These are phyloP conservation scores for Odobenus rosmarus DNA, from an alignment of 2,113 vertebrate species.

Conservation along the genomic window DNA sequence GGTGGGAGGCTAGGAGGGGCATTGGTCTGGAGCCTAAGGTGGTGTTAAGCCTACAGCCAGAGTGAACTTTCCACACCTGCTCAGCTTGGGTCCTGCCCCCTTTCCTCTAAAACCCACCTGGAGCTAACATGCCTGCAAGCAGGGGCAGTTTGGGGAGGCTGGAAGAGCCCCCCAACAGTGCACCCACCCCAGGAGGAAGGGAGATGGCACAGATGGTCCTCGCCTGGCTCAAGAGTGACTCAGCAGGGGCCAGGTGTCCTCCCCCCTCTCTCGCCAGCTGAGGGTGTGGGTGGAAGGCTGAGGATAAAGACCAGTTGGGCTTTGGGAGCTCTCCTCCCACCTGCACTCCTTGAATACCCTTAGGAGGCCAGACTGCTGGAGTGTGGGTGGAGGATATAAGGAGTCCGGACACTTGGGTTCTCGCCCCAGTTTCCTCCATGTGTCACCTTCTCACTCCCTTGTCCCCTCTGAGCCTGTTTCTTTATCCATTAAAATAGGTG, in stretches of 20 bases:
- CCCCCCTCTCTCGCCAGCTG: accelerated
- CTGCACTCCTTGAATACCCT: neutral
- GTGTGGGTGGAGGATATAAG: no score
- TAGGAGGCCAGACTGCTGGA: neutral
- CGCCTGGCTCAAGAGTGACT: neutral
- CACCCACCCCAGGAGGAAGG: neutral
- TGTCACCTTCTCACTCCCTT: neutral
- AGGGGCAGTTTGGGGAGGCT: neutral
- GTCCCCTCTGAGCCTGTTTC: neutral
- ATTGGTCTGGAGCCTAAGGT: neutral
- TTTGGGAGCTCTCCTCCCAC: neutral
- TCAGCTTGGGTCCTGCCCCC: neutral
- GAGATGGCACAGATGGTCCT: neutral
- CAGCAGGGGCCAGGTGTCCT: neutral
- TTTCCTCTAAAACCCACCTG: neutral
- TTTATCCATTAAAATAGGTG: neutral
- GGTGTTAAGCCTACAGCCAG: no score
- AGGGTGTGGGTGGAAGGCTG: neutral
- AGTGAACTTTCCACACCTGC: neutral
- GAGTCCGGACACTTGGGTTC: neutral
- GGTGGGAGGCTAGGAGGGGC: neutral
- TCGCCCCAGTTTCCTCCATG: no score
- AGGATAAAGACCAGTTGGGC: neutral
- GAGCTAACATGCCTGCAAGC: neutral
- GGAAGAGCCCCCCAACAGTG: neutral